These are phyloP conservation scores for Calyptomena viridis DNA, from an alignment of 2,113 vertebrate species.

Conservation along the genomic window DNA sequence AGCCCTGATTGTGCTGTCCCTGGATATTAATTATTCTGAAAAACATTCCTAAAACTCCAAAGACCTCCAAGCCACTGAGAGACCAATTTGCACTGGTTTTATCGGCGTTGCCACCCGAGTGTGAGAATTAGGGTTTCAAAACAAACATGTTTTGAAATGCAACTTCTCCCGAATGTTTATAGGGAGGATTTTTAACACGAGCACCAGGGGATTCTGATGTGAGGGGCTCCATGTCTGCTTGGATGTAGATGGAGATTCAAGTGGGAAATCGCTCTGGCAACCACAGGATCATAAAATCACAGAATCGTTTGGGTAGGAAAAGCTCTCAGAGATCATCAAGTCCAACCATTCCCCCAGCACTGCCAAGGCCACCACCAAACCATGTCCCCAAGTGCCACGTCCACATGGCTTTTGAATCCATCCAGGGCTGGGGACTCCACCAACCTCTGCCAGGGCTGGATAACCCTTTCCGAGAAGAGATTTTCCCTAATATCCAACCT, in stretches of 20 bases:
- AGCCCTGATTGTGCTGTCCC: not conserved
- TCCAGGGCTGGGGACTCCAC: not conserved
- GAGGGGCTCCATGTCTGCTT: fast-evolving
- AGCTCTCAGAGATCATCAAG: not conserved
- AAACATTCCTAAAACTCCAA: not conserved
- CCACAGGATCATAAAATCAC: not conserved
- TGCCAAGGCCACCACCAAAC: not conserved
- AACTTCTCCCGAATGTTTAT: not conserved
- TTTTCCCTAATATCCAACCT: too few relatives aligned
- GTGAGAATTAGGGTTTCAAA: not conserved
- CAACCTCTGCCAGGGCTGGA: not conserved
- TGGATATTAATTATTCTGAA: conserved; percentile 10
- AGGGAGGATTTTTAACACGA: not conserved
- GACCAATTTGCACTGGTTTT: not conserved
- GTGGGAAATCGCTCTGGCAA: not conserved
- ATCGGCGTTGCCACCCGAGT: not conserved
- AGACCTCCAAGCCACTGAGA: not conserved
- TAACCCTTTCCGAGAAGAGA: too few relatives aligned
- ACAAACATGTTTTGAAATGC: not conserved
- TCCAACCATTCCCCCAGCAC: not conserved
- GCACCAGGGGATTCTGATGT: not conserved
- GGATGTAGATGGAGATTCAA: not conserved
- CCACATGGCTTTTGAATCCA: not conserved
- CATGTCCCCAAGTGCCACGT: not conserved
- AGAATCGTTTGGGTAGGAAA: not conserved